Evolutionary conservation across 2,888 invertebrate genomes (phyloP), one percentile per base, ranked within the genome.

Genomic region (Sphaeridia pumilis): DNA sequence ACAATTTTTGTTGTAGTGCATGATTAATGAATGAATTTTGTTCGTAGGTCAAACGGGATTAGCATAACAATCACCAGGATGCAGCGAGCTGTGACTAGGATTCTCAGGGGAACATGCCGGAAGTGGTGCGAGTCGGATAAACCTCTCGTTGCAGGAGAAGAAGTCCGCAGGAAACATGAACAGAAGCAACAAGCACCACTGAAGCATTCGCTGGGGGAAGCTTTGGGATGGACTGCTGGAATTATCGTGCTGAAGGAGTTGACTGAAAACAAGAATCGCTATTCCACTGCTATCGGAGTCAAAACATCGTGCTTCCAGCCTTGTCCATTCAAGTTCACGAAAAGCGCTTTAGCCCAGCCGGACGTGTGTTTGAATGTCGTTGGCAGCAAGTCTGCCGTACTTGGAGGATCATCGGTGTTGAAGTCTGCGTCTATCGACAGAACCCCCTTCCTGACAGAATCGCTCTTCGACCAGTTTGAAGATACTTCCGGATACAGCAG

Each of bases 61-160:
- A n/a, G n/a, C n/a, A n/a, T n/a, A n/a, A n/a, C n/a, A n/a, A n/a
- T n/a, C n/a, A n/a, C n/a, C n/a, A n/a, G n/a, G n/a, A 62, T 62
- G 62, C 62, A 60, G 17, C 49, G 63, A 49, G 54, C 61, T n/a
- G 38, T 60, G 43, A 41, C 53, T 28, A 55, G 63, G n/a, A 54
- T 53, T 2, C 45, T 63, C 21, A 49, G 61, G 25, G 58, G 59
- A 21, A 49, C 54, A 21, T 58, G 58, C 42, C 50, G 58, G 12
- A 58, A 58, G 25, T 57, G 48, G 47, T 55, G 56, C 21, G 61
- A 61, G 41, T 58, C 57, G 35, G 58, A 63, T 7, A 52, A 50
- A 20, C 60, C 61, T 10, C 46, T 50, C 1, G 22, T 50, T 22
- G 46, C 51, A 26, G 58, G 52, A 20, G 60, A 62, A 36, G 62